A percentile compares a stretch with the other conserved stretches of the same genome.
phyloP scores from a whole-genome alignment of 2,888 invertebrate genomes.

The Synergus laeviventris region DNA sequence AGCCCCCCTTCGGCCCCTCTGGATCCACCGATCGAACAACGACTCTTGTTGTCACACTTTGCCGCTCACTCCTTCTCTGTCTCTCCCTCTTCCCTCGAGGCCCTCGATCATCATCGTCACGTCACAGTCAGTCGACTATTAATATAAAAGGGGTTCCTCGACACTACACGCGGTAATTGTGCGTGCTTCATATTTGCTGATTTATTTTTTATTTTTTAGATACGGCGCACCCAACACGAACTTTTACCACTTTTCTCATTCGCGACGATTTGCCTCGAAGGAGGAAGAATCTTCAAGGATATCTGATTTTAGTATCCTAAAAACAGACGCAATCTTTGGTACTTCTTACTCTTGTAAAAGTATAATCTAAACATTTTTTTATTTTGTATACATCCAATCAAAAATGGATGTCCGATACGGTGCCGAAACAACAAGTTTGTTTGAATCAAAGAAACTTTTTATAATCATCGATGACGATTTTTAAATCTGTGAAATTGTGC shows the following conservation, averaged over 20 bases:
- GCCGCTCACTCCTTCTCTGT: slow-evolving; percentile 41
- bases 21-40: slow-evolving; percentile 57
- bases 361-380: no score
- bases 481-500: no score
- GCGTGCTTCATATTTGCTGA: slow-evolving; percentile 67
- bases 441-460: no score
- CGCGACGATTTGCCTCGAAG: neutral
- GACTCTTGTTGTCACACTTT: slow-evolving; percentile 47
- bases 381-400: no score
- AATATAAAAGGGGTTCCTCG: slow-evolving; percentile 75
- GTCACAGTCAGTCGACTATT: slow-evolving; percentile 73
- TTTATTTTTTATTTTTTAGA: slow-evolving; percentile 67
- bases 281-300: no score
- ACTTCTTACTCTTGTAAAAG: no score
- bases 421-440: no score
- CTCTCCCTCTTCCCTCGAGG: slow-evolving; percentile 51
- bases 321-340: no score
- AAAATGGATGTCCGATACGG: no score
- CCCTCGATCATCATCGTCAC: slow-evolving; percentile 64
- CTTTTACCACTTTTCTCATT: neutral
- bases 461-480: no score
- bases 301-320: no score
- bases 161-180: slow-evolving; percentile 73
- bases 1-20: slow-evolving; percentile 65
- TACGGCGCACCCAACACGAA: slow-evolving; percentile 8